Conservation (phyloP, 1,140 invertebrate species). For the Drosophila jambulina region DNA sequence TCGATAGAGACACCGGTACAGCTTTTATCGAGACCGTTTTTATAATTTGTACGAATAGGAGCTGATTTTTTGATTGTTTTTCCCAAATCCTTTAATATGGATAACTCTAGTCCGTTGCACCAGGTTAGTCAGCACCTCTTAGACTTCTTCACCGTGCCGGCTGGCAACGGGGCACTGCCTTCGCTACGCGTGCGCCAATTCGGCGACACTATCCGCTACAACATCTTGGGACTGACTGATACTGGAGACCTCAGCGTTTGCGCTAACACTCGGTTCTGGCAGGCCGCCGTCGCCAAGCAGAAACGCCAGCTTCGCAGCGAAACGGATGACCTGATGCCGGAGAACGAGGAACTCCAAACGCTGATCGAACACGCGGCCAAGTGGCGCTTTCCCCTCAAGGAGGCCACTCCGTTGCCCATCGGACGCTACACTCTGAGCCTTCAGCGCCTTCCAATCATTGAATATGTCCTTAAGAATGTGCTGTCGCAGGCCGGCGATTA, state of each 20-base stretch:
- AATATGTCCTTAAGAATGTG: slow-evolving; percentile 26
- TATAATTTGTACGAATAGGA: not conserved
- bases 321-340: slow-evolving; percentile 11
- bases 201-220: slow-evolving; percentile 52
- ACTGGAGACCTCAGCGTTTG: slow-evolving; percentile 51
- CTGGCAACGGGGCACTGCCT: not conserved
- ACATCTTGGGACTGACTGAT: slow-evolving; percentile 18
- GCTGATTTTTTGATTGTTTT: not conserved
- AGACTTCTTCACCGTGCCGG: slow-evolving; percentile 24
- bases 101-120: slow-evolving; percentile 6
- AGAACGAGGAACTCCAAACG: slow-evolving; percentile 8
- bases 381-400: slow-evolving; percentile 49
- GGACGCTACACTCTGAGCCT: slow-evolving; percentile 52
- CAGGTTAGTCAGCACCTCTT: slow-evolving; percentile 35
- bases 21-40: not conserved
- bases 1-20: not conserved
- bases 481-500: slow-evolving; percentile 23
- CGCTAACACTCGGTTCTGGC: slow-evolving; percentile 41
- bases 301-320: slow-evolving; percentile 16
- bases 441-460: slow-evolving; percentile 49
- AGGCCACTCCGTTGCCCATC: not conserved
- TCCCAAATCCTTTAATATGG: not conserved
- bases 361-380: slow-evolving; percentile 28
- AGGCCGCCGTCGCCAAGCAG: slow-evolving; percentile 4
- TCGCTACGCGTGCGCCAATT: slow-evolving; percentile 18